Evolutionary conservation across 2,797 vertebrate species (phyloP), one percentile per base, ranked within the genome.

Genomic region (Coranthus polyacanthus): DNA sequence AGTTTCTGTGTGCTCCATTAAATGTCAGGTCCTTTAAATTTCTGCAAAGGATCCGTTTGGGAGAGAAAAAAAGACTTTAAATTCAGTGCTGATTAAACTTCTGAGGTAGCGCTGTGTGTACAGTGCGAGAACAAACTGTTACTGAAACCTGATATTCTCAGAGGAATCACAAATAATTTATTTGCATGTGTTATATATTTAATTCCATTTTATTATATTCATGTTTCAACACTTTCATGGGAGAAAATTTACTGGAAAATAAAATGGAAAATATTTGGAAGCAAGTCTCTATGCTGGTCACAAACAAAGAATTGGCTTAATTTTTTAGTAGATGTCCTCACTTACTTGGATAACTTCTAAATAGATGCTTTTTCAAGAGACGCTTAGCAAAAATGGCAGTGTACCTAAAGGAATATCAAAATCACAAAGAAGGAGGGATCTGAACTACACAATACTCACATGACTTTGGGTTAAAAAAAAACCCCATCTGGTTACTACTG

Each of bases 11-110:
- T 38, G 41, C 2, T 15, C 12, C 38, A 9, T 29, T 16, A 36
- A 75, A 58, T 16, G 21, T 56, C n/a, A 17, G 29, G 34, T 62
- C 24, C n/a, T 58, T 46, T 61, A 41, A 62, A 42, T 12, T 26
- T 24, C 22, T 32, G 16, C 34, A 50, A 42, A 49, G n/a, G n/a
- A n/a, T n/a, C n/a, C n/a, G n/a, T n/a, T n/a, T 39, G 22, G 17
- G 46, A 11, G 9, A 64, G 22, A 6, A 34, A 24, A 47, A 60
- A 46, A n/a, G 1, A 12, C 16, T 34, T 13, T n/a, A 4, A 21
- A 57, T 34, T 43, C 15, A 24, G 10, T 54, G 37, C 49, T 58
- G 0, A 6, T 58, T 75, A 56, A 37, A 41, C 38, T 12, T 60
- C 20, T 41, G 36, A 69, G 53, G 39, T 38, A 51, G 18, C 44